Base-by-base conservation (phyloP, 1,140 invertebrate species). In the Aphaenogaster floridana region DNA sequence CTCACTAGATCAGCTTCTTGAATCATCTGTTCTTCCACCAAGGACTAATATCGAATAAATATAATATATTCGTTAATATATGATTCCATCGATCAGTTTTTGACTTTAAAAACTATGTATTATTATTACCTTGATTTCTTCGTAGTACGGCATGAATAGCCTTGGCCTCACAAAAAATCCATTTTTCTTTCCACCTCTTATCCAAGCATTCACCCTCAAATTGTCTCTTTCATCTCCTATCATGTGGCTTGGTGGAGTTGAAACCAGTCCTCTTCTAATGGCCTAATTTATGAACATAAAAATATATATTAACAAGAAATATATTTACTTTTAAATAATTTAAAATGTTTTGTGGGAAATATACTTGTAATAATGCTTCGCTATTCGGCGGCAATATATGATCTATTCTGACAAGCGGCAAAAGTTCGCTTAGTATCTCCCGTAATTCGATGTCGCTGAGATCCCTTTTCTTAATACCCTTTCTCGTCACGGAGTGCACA, bases 111-210 rank as follows among this genome's bases (percentile, higher is more conserved):
- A 28, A 63, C 7, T 6, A 57, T 71, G 6, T 52, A 48, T n/a
- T 76, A 7, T 52, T n/a, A 13, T 36, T 94, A 98, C 97, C 96
- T 99, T 99, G 1, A 98, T 97, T 96, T 99, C 98, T 93, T 99
- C 98, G 91, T 98, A 98, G 94, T 99, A 99, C 17, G 98, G 98
- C 96, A 98, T 97, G 95, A 99, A 99, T 48, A 99, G 96, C 36
- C 99, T 96, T 64, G 98, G 98, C 90, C 98, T 97, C 0, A 98
- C 97, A 95, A 97, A 98, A 42, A 98, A 95, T 63, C 98, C 98
- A 93, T 97, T 97, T 92, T 97, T 97, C 68, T 97, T 97, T 15
- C 97, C 96, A 36, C 97, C 96, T 61, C 97, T 96, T 89, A 98
- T 97, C 98, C 98, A 99, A 42, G 98, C 98, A 92, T 98, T 98